A percentile compares a stretch with the other conserved stretches of the same genome.
These are phyloP conservation scores for Amaurobius ferox DNA, from an alignment of 2,888 invertebrate species.

Conservation along the genomic window DNA sequence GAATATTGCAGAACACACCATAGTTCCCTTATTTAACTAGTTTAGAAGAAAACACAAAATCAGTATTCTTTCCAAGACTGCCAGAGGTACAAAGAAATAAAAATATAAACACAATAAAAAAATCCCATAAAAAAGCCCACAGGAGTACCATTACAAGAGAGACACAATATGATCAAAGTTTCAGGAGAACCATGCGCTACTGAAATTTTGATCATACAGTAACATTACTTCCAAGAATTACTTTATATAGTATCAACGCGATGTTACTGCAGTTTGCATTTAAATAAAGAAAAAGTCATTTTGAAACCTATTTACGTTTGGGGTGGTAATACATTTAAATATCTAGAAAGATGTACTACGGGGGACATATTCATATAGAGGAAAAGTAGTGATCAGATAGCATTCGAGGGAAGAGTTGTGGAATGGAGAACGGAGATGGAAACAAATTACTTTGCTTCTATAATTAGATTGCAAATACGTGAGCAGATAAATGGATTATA, in stretches of 20 bases:
- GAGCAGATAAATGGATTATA: too few species aligned
- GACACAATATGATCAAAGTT: conserved; percentile 10
- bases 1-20: background rate
- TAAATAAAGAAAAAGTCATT: conserved; percentile 9
- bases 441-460: too few species aligned
- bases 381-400: background rate
- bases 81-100: background rate
- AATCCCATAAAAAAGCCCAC: conserved; percentile 1
- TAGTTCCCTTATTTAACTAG: background rate
- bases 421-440: too few species aligned
- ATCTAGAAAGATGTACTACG: background rate
- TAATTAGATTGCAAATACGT: too few species aligned
- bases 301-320: conserved; percentile 1
- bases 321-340: conserved; percentile 12
- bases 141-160: background rate
- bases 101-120: background rate
- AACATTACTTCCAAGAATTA: conserved; percentile 14
- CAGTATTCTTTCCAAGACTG: background rate
- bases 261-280: conserved; percentile 2
- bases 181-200: background rate
- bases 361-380: background rate
- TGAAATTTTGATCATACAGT: conserved; percentile 9
- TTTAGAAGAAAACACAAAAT: conserved; percentile 1
- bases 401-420: too few species aligned
- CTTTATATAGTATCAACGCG: conserved; percentile 2